These are phyloP conservation scores for Motacilla tschutschensis DNA, from an alignment of 2,113 vertebrate species.

Conservation along the genomic window DNA sequence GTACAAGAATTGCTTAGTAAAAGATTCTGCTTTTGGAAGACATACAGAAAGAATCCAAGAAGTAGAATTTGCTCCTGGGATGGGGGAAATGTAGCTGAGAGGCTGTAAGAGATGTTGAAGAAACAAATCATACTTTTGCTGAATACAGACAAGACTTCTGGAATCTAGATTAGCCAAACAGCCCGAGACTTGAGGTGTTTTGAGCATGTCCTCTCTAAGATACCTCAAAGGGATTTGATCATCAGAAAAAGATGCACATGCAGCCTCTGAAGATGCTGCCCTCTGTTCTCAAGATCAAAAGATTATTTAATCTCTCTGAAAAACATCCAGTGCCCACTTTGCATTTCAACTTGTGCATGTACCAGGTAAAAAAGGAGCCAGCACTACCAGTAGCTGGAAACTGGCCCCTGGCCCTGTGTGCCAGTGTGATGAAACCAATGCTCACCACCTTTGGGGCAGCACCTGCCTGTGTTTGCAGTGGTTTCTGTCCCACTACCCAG, in stretches of 20 bases:
- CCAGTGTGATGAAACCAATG: not conserved
- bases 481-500: fast-evolving
- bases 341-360: not conserved
- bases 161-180: not conserved
- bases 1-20: not conserved
- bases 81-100: not conserved
- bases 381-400: not conserved
- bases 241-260: not conserved
- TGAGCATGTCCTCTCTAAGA: not conserved
- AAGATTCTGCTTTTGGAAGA: not conserved
- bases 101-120: not conserved
- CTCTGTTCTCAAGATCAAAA: slow-evolving; percentile 41
- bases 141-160: not conserved
- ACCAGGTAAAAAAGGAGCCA: not conserved
- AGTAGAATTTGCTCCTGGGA: not conserved
- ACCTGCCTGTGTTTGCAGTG: not conserved
- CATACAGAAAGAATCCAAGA: not conserved
- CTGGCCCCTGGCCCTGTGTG: not conserved
- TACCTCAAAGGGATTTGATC: slow-evolving; percentile 12
- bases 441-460: not conserved
- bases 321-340: not conserved
- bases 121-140: not conserved
- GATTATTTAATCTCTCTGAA: slow-evolving; percentile 37
- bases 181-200: not conserved
- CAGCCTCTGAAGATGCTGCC: slow-evolving; percentile 15